Percentiles rank a stretch among this genome's conserved stretches.
These are phyloP conservation scores for Caenorhabditis zanzibari DNA, from an alignment of 2,888 invertebrate genomes.

Conservation along the genomic window DNA sequence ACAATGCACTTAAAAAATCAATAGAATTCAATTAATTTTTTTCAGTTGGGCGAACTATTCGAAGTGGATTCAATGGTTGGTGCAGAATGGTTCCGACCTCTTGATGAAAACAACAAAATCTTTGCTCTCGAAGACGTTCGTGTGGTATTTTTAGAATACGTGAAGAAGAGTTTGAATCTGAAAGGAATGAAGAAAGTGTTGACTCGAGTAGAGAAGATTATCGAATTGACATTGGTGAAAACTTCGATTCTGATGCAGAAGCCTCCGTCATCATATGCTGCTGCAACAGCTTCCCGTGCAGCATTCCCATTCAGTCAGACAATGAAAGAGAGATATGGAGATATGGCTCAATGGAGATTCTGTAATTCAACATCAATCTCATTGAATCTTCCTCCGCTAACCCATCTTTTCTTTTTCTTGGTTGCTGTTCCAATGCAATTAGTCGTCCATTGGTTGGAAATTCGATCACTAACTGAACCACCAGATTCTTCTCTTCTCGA, in stretches of 20 bases:
- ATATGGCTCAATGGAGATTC: slow-evolving; percentile 78
- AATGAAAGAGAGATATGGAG: slow-evolving; percentile 63
- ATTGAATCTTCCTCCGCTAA: slow-evolving; percentile 92
- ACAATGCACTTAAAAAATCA: neutral
- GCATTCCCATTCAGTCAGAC: slow-evolving; percentile 48
- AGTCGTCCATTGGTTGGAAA: slow-evolving; percentile 90
- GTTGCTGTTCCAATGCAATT: slow-evolving; percentile 92
- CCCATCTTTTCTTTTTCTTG: slow-evolving; percentile 91
- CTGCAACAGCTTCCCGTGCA: slow-evolving; percentile 54
- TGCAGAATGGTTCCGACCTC: slow-evolving; percentile 64
- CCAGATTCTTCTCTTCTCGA: slow-evolving; percentile 86
- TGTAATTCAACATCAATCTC: slow-evolving; percentile 8
- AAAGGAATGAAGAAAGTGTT: slow-evolving; percentile 88
- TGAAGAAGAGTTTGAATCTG: slow-evolving; percentile 66
- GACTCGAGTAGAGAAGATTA: slow-evolving; percentile 88
- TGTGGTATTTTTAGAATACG: slow-evolving; percentile 64
- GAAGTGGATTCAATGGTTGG: slow-evolving; percentile 56
- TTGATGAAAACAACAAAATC: slow-evolving; percentile 48
- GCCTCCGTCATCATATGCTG: slow-evolving; percentile 73
- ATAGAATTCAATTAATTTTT: neutral
- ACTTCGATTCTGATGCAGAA: slow-evolving; percentile 74
- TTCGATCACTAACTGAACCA: slow-evolving; percentile 55
- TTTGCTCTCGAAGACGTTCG: slow-evolving; percentile 60
- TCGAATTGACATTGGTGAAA: slow-evolving; percentile 83
- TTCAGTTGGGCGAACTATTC: slow-evolving; percentile 63